These are phyloP conservation scores for Dallia pectoralis DNA, from an alignment of 2,797 vertebrate genomes.

Conservation along the genomic window DNA sequence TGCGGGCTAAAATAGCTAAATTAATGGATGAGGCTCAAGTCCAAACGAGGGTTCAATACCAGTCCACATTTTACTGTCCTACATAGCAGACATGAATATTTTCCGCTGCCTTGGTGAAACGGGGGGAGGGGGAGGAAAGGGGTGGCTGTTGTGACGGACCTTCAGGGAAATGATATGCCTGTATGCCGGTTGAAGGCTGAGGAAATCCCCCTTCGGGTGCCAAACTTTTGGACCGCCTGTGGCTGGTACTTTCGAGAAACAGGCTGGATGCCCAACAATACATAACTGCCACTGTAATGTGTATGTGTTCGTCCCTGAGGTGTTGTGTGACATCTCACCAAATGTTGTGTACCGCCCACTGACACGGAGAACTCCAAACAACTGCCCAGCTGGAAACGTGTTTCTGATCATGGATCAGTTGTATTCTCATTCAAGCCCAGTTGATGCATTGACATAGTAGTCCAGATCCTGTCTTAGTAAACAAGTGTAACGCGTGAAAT, in stretches of 20 bases:
- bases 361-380: neutral
- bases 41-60: conserved; percentile 62
- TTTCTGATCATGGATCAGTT: neutral
- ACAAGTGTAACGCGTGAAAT: too few species aligned
- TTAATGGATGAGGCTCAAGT: conserved; percentile 68
- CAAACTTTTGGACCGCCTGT: neutral
- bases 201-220: conserved; percentile 10
- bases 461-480: neutral
- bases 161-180: neutral
- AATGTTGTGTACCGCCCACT: neutral
- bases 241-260: conserved; percentile 11
- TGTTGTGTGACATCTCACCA: neutral
- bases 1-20: conserved; percentile 64
- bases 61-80: conserved; percentile 53
- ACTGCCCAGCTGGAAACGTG: neutral
- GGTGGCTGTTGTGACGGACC: conserved; percentile 18
- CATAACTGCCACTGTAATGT: neutral
- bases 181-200: neutral
- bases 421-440: neutral
- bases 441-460: neutral
- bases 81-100: conserved; percentile 62
- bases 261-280: neutral
- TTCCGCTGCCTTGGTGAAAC: conserved; percentile 61
- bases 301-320: neutral
- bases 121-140: conserved; percentile 1